Evolutionary conservation across 2,797 vertebrate species (phyloP), one percentile per base, ranked within the genome.

Genomic region (Decapterus maruadsi): DNA sequence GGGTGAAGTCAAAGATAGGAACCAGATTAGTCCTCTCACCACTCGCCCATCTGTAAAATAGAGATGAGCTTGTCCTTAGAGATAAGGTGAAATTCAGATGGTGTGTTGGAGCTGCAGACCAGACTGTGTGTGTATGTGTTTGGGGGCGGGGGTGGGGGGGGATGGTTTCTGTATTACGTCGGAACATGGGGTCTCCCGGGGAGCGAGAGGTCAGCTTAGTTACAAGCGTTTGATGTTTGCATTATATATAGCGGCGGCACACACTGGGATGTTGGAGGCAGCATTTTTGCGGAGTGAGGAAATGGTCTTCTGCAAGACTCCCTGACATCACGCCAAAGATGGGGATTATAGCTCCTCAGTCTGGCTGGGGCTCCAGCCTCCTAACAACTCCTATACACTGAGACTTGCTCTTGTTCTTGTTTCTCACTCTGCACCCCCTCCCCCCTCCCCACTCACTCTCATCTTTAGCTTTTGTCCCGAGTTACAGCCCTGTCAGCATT

Each of bases 251-350:
- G 80, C 81, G 66, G 75, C 59, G 0, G 72, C 78, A 60, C 68
- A 77, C 81, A 71, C 69, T 4, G 81, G 78, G 83, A 84, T 90
- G 81, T 82, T 58, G 86, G 64, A 92, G 84, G 78, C 79, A 22
- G 81, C 90, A 92, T 95, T 91, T 93, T 94, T 93, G 78, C 66
- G 73, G 82, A 45, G 83, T 94, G 93, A 95, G 85, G 82, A 90
- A 89, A 94, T 71, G 77, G 79, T 85, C 78, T 91, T 88, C 68
- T 84, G 79, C 74, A 87, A 83, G 84, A 81, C 78, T 87, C 79
- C 73, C 82, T 93, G 90, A 92, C 89, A 84, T 84, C n/a, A 48
- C 3, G 88, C 91, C 93, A 92, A 80, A 87, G 76, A 83, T 7
- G 3, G 51, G 89, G 87, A 91, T 92, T 88, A 87, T 46, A 82